Evolutionary conservation across 64 coral and sea anemone genomes (phyloP).

Genomic region (Stylophora pistillata): DNA sequence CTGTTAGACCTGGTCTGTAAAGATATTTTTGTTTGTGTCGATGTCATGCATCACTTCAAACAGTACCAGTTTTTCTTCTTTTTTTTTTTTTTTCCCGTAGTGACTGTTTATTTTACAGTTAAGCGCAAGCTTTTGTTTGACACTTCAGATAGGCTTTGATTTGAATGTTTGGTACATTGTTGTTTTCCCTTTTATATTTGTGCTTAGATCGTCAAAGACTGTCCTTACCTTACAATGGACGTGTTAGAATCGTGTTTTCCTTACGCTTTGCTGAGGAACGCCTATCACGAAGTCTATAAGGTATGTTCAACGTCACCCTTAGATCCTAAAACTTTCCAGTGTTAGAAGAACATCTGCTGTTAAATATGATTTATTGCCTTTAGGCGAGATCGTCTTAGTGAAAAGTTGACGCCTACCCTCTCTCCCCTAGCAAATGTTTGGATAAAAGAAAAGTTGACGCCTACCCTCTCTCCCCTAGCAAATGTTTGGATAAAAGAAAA

Average conservation of each 20-base stretch:
- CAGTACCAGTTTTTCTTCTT: neutral
- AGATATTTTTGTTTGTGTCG: neutral
- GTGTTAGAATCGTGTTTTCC: conserved; percentile 97
- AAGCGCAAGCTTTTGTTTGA: no score
- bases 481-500: no score
- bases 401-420: no score
- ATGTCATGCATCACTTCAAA: neutral
- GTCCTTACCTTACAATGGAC: conserved; percentile 95
- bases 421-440: neutral
- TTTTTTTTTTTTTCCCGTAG: neutral
- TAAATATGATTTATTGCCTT: no score
- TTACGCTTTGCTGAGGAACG: conserved; percentile 86
- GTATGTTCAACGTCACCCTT: conserved; percentile 12
- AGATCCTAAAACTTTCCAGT: no score
- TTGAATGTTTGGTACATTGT: no score
- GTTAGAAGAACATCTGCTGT: no score
- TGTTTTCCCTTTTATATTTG: neutral
- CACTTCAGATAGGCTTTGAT: no score
- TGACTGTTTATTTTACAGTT: no score
- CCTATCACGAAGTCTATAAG: conserved; percentile 95
- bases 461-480: no score
- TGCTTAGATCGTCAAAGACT: conserved; percentile 82
- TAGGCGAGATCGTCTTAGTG: no score
- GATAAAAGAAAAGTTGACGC: no score
- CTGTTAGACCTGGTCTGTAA: conserved; percentile 87